Evolutionary conservation across 2,113 vertebrate species (phyloP), one percentile per base, ranked within the genome.

Genomic region (Oophaga pumilio): DNA sequence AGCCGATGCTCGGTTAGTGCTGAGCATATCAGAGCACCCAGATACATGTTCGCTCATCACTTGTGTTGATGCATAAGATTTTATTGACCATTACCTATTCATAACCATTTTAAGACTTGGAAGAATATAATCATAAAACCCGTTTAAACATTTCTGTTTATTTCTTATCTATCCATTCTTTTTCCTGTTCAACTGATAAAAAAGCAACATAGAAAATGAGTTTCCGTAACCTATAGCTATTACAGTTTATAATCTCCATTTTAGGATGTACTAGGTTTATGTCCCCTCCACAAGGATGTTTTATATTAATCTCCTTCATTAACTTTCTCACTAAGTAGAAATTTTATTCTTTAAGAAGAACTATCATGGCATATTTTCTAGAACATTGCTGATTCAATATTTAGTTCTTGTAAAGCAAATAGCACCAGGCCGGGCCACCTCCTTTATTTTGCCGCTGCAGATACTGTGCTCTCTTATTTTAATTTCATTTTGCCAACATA

Each of bases 331-430:
- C 77, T 78, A 81, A 81, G 24, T 60, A 77, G 59, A 85, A 73
- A 53, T 52, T 82, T 20, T 43, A 43, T 68, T 57, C 43, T 83
- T 66, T 62, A 17, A 66, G 76, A 74, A 56, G n/a, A 76, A 62
- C 71, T 24, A 77, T 84, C 24, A 28, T 77, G 12, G 80, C 87
- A 88, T 77, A 84, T 83, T 84, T 77, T 77, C 57, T 50, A 77
- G 79, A 88, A 77, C 87, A 77, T 84, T 88, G 87, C 81, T 88
- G 87, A 88, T 84, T 77, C 87, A 88, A 57, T 83, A 76, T 88
- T 76, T 56, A 88, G 43, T 88, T 88, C 50, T 26, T 56, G 87
- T 83, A 88, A 84, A 84, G 50, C 71, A 77, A 76, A 84, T 84
- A 83, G 24, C n/a, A 33, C n/a, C 13, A 64, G 18, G 43, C 43